Evolutionary conservation across 2,888 invertebrate genomes (phyloP).

Genomic region (Pocota personata): DNA sequence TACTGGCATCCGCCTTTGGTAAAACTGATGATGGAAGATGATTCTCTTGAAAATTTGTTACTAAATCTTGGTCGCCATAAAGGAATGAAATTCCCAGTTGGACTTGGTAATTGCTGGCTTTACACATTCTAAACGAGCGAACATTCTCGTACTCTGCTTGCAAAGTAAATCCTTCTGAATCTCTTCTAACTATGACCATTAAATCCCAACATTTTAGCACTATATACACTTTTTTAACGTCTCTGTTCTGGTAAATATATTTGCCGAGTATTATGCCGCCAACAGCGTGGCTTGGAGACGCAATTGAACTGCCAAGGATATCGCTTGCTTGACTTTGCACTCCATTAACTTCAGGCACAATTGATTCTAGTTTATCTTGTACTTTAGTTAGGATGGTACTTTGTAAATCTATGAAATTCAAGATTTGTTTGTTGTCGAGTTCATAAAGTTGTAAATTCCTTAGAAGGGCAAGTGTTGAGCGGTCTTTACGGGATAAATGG

Average conservation of each 20-base stretch:
- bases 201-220: conserved; percentile 79
- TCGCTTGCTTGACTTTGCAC: conserved; percentile 13
- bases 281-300: not conserved
- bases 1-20: not conserved
- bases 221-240: conserved; percentile 76
- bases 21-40: not conserved
- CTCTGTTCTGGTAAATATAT: conserved; percentile 77
- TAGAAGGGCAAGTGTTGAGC: conserved; percentile 74
- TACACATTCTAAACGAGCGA: conserved; percentile 74
- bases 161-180: conserved; percentile 53
- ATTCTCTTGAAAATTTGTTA: conserved; percentile 77
- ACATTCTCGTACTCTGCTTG: conserved; percentile 77
- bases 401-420: conserved; percentile 77
- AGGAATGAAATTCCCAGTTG: conserved; percentile 76
- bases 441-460: conserved; percentile 78
- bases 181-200: conserved; percentile 75
- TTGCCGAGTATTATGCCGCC: conserved; percentile 77
- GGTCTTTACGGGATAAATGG: conserved; percentile 20
- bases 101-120: conserved; percentile 76
- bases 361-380: conserved; percentile 15
- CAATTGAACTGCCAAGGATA: not conserved
- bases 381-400: conserved; percentile 27
- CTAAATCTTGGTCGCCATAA: conserved; percentile 60
- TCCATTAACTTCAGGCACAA: not conserved
- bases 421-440: conserved; percentile 76